Evolutionary conservation across 2,797 vertebrate species (phyloP).

Genomic region (Chrysolophus pictus): DNA sequence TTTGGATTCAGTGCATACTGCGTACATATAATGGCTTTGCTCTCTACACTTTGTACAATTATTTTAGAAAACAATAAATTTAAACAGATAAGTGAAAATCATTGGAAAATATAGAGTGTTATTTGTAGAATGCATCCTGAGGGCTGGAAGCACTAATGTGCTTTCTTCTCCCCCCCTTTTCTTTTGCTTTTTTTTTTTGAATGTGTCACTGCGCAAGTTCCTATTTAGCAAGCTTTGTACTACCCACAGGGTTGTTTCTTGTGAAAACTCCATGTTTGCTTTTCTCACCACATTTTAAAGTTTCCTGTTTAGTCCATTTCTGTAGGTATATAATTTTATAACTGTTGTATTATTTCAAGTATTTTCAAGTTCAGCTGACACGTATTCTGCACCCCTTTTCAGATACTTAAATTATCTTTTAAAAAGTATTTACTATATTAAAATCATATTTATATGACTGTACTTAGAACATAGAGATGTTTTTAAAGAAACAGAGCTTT

Average conservation of each 20-base stretch:
- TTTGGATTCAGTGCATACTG: background rate
- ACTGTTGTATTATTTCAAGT: background rate
- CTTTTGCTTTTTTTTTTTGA: background rate
- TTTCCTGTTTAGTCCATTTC: slow-evolving; percentile 22
- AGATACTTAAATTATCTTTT: background rate
- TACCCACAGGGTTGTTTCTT: background rate
- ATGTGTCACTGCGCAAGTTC: background rate
- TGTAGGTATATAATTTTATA: slow-evolving; percentile 13
- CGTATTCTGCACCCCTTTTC: background rate
- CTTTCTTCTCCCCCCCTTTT: background rate
- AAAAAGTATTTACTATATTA: background rate
- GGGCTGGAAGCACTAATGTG: background rate
- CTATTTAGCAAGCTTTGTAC: slow-evolving; percentile 18
- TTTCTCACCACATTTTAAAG: background rate
- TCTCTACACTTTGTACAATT: background rate
- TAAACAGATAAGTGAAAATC: background rate
- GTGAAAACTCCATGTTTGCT: background rate
- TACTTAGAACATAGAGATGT: background rate
- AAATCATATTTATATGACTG: background rate
- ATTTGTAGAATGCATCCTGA: background rate
- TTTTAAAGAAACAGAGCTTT: background rate
- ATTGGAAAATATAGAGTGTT: background rate
- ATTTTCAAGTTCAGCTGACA: background rate
- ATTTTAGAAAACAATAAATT: background rate
- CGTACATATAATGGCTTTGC: background rate